These are phyloP conservation scores for Paracentrotus lividus DNA, from an alignment of 53 echinoderm and acorn worm species.

Conservation along the genomic window DNA sequence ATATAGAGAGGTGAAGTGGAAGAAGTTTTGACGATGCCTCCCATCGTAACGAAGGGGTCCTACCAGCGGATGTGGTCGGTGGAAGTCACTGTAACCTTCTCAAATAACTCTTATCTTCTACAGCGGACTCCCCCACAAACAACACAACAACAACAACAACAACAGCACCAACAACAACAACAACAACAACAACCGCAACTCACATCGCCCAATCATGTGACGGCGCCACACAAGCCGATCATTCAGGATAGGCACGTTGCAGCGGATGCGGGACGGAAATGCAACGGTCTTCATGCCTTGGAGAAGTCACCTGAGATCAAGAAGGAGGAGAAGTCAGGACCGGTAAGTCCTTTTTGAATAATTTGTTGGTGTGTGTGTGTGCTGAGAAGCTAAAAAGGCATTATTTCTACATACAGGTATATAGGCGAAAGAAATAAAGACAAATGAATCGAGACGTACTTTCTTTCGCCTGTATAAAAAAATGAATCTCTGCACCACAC, in stretches of 20 bases:
- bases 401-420: too few relatives aligned
- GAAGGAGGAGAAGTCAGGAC: slow-evolving; percentile 55
- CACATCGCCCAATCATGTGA: not conserved
- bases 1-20: not conserved
- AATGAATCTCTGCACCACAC: too few relatives aligned
- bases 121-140: slow-evolving; percentile 90
- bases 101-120: slow-evolving; percentile 59
- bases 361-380: too few relatives aligned
- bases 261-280: slow-evolving; percentile 31
- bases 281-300: slow-evolving; percentile 46
- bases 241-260: slow-evolving; percentile 45
- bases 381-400: too few relatives aligned
- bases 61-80: slow-evolving; percentile 65
- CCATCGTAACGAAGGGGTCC: slow-evolving; percentile 50
- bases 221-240: slow-evolving; percentile 47
- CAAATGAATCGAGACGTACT: too few relatives aligned
- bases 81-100: slow-evolving; percentile 65
- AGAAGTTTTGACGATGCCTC: slow-evolving; percentile 41
- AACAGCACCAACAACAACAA: slow-evolving; percentile 34
- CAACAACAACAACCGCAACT: slow-evolving; percentile 35
- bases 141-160: slow-evolving; percentile 65
- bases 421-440: too few relatives aligned
- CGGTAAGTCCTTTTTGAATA: slow-evolving; percentile 56
- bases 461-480: too few relatives aligned
- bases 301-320: slow-evolving; percentile 54